Conservation (phyloP, 2,888 invertebrate genomes). For the Drosophila nr. perissopoda region DNA sequence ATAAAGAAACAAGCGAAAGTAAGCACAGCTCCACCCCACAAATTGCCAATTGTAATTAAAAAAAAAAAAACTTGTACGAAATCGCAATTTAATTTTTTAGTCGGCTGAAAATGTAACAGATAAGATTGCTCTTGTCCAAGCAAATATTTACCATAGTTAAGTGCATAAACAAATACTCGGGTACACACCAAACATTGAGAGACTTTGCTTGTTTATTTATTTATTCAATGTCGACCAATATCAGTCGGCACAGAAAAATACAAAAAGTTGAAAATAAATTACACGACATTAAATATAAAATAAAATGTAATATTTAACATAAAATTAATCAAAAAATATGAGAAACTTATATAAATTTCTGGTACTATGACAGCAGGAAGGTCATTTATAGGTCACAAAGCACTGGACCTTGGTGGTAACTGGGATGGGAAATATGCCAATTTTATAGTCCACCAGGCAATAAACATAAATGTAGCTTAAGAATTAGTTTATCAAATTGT, state of each 20-base stretch:
- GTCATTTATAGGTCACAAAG: background rate
- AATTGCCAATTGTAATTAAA: background rate
- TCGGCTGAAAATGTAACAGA: background rate
- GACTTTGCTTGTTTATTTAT: background rate
- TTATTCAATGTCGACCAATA: background rate
- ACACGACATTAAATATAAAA: background rate
- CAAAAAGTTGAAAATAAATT: background rate
- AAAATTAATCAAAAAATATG: background rate
- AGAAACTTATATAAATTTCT: background rate
- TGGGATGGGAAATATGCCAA: background rate
- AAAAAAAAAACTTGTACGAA: background rate
- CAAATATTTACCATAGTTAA: background rate
- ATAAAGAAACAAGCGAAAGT: background rate
- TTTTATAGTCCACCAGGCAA: background rate
- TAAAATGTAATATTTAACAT: background rate
- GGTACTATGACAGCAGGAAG: background rate
- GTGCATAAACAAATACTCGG: background rate
- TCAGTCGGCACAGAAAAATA: background rate
- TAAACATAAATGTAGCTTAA: background rate
- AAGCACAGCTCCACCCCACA: background rate
- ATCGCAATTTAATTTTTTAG: slow-evolving; percentile 1
- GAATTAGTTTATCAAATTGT: background rate
- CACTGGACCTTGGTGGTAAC: background rate
- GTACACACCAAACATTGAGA: background rate
- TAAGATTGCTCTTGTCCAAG: background rate